Conservation (phyloP, 2,888 invertebrate genomes). For the Drosophila subquinaria region DNA sequence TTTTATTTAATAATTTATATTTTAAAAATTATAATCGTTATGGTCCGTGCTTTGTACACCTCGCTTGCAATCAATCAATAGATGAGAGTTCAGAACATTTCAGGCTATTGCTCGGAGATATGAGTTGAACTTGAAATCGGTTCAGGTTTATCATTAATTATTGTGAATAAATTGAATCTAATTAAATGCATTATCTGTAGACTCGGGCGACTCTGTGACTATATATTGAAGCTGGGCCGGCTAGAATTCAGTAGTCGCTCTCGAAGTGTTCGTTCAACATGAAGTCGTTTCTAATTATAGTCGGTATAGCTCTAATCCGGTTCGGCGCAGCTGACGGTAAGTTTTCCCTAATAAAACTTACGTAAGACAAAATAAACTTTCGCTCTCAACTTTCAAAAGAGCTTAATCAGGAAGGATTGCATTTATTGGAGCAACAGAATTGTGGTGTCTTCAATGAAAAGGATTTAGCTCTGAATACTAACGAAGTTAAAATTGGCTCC, state of each 20-base stretch:
- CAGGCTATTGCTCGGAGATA: conserved; percentile 1
- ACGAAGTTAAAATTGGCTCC: conserved; percentile 3
- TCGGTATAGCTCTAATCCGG: background rate
- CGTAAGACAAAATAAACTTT: background rate
- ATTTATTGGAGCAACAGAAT: conserved; percentile 15
- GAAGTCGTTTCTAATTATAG: conserved; percentile 5
- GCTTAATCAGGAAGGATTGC: conserved; percentile 11
- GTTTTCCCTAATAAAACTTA: no score
- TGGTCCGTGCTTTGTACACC: no score
- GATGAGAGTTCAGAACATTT: background rate
- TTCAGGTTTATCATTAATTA: background rate
- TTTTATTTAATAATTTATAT: no score
- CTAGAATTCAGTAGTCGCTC: background rate
- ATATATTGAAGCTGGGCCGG: conserved; percentile 1
- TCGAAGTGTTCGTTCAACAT: conserved; percentile 4
- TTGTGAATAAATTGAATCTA: background rate
- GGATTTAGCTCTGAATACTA: background rate
- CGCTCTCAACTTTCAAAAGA: background rate
- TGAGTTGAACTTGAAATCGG: background rate
- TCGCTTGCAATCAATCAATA: background rate
- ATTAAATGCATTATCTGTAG: background rate
- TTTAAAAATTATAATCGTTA: no score
- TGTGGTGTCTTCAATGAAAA: conserved; percentile 17
- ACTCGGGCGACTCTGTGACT: background rate
- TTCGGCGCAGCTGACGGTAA: conserved; percentile 9